These are phyloP conservation scores for Pseudoatta argentina DNA, from an alignment of 1,140 invertebrate species.

Conservation along the genomic window DNA sequence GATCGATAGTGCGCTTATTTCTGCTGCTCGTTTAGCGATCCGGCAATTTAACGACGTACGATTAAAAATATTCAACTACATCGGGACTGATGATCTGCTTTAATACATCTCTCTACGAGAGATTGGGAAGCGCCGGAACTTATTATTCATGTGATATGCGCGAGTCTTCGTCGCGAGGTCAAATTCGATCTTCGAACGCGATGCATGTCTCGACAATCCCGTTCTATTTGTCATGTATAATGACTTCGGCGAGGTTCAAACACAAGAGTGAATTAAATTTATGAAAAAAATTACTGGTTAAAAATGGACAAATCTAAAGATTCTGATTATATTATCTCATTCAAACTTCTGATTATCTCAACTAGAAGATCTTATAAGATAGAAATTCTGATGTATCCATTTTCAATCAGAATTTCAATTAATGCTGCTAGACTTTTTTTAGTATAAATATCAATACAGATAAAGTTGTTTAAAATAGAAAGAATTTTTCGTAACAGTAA, in stretches of 20 bases:
- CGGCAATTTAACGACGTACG: neutral
- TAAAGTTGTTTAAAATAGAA: neutral
- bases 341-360: no score
- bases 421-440: no score
- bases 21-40: neutral
- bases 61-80: neutral
- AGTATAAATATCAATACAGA: neutral
- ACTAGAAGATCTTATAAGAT: no score
- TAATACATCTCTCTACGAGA: neutral
- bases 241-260: conserved; percentile 39
- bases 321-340: no score
- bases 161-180: conserved; percentile 12
- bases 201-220: neutral
- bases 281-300: no score
- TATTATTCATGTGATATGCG: conserved; percentile 24
- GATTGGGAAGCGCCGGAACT: neutral
- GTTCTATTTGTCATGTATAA: conserved; percentile 39
- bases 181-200: conserved; percentile 24
- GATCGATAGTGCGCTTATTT: conserved; percentile 6
- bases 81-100: neutral
- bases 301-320: no score
- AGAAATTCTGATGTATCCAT: no score
- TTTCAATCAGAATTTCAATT: no score
- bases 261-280: neutral
- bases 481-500: neutral